Percentiles rank a stretch among this genome's conserved stretches.
phyloP scores from a whole-genome alignment of 2,797 vertebrate species.

The Gymnoscopelus microlampas region DNA sequence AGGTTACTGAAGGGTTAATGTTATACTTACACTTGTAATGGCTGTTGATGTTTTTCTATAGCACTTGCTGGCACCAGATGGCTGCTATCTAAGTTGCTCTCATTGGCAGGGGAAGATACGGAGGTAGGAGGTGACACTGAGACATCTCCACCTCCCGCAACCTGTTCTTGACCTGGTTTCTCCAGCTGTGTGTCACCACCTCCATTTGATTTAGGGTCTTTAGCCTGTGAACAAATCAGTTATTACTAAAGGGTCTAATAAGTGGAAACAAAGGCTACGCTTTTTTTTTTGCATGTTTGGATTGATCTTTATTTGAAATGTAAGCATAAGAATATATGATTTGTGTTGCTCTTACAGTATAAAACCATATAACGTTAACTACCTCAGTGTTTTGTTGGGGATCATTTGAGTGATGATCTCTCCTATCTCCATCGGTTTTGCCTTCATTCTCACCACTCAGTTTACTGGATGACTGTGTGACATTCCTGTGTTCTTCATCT shows the following conservation, averaged over 20 bases:
- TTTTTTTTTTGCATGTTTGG: too few species aligned
- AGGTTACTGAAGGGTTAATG: neutral
- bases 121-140: neutral
- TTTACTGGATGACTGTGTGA: fast-evolving
- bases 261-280: neutral
- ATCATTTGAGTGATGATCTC: neutral
- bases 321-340: neutral
- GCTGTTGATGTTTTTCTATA: neutral
- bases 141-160: fast-evolving
- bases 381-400: slow-evolving; percentile 16
- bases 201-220: neutral
- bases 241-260: neutral
- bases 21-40: slow-evolving; percentile 1
- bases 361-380: slow-evolving; percentile 3
- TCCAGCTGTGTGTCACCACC: neutral
- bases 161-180: neutral
- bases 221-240: slow-evolving; percentile 15
- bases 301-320: too few species aligned
- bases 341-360: neutral
- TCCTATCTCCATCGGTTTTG: neutral
- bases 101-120: neutral
- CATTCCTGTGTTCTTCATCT: neutral
- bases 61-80: neutral
- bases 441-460: neutral
- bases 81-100: neutral